phyloP scores from a whole-genome alignment of 37 sponge, comb jelly and placozoan species.

The Sycon ciliatum region DNA sequence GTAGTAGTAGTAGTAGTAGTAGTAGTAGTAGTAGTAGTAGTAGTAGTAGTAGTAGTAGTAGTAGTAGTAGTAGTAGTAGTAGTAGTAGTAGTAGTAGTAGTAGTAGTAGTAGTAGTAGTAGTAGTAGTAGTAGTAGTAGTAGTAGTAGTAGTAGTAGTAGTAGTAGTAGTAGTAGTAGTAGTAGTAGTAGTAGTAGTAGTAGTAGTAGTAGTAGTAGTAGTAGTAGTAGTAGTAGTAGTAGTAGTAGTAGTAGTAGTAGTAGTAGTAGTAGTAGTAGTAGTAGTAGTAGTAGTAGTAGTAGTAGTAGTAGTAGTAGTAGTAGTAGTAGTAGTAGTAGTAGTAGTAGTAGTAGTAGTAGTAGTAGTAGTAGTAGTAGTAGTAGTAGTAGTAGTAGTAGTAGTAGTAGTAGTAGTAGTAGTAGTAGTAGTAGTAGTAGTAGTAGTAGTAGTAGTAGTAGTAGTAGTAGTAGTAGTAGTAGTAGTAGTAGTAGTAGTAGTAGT shows the following conservation, averaged over 20 bases:
- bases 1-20: slow-evolving; percentile 8
- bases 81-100: slow-evolving; percentile 8
- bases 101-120: slow-evolving; percentile 6
- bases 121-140: slow-evolving; percentile 8
- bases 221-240: slow-evolving; percentile 6
- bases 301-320: slow-evolving; percentile 8
- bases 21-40: slow-evolving; percentile 8
- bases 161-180: slow-evolving; percentile 6
- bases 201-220: slow-evolving; percentile 8
- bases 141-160: slow-evolving; percentile 8
- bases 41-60: slow-evolving; percentile 6
- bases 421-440: slow-evolving; percentile 8
- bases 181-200: slow-evolving; percentile 8
- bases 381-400: slow-evolving; percentile 8
- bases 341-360: slow-evolving; percentile 6
- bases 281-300: slow-evolving; percentile 6
- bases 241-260: slow-evolving; percentile 8
- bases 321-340: slow-evolving; percentile 8
- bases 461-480: slow-evolving; percentile 6
- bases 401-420: slow-evolving; percentile 6
- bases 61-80: slow-evolving; percentile 8
- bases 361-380: slow-evolving; percentile 8
- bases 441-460: slow-evolving; percentile 8
- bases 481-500: slow-evolving; percentile 8
- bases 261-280: slow-evolving; percentile 8